Evolutionary conservation across 2,888 invertebrate genomes (phyloP).

Genomic region (Plebejus anna): DNA sequence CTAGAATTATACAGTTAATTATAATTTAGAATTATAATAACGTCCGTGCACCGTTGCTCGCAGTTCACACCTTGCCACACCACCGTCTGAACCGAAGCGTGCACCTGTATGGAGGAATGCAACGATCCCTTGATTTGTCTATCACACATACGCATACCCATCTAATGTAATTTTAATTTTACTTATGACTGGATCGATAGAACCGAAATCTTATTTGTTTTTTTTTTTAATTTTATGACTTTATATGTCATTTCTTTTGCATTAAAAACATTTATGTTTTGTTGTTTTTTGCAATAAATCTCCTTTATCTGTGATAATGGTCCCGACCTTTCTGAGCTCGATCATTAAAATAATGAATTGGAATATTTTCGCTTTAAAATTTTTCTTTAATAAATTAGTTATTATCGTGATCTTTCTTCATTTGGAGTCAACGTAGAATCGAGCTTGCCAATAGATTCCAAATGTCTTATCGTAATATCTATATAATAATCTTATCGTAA

Average conservation of each 20-base stretch:
- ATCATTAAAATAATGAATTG: constrained; percentile 4
- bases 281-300: not conserved
- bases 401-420: not conserved
- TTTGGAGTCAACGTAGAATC: not conserved
- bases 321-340: constrained; percentile 1
- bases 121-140: not conserved
- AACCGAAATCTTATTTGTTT: not conserved
- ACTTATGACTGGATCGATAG: not conserved
- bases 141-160: not conserved
- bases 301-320: not conserved
- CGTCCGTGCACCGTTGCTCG: constrained; percentile 40
- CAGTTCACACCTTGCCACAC: constrained; percentile 41
- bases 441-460: not conserved
- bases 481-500: not conserved
- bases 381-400: not conserved
- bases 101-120: constrained; percentile 2
- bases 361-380: not conserved
- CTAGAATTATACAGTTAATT: constrained; percentile 29
- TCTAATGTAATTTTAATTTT: not conserved
- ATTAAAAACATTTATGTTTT: not conserved
- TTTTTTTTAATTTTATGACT: not conserved
- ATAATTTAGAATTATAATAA: constrained; percentile 40
- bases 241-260: not conserved
- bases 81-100: not conserved
- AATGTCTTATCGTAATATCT: not conserved